Evolutionary conservation across 2,888 invertebrate genomes (phyloP).

Genomic region (Rhaphigaster nebulosa): DNA sequence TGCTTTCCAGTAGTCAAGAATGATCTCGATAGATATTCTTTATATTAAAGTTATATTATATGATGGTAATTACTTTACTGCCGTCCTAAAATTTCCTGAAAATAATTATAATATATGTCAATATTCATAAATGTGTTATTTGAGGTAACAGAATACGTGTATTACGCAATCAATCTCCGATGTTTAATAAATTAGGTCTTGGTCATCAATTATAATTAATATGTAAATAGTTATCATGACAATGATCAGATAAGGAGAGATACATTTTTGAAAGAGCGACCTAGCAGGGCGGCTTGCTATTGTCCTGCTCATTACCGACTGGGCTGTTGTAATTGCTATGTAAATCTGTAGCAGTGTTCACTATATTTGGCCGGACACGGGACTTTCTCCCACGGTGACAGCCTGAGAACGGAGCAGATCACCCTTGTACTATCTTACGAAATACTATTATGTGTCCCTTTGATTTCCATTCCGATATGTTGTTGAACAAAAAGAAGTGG

Average conservation of each 20-base stretch:
- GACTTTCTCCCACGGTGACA: slow-evolving; percentile 48
- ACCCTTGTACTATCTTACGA: slow-evolving; percentile 5
- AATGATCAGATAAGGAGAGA: slow-evolving; percentile 29
- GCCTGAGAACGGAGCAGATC: slow-evolving; percentile 54
- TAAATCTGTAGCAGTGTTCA: slow-evolving; percentile 48
- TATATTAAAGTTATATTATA: too few species aligned
- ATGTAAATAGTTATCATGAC: slow-evolving; percentile 21
- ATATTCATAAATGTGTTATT: too few species aligned
- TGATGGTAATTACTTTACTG: too few species aligned
- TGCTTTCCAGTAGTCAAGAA: too few species aligned
- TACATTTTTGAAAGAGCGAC: background rate
- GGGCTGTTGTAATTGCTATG: slow-evolving; percentile 51
- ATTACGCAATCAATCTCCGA: background rate
- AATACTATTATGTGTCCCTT: slow-evolving; percentile 6
- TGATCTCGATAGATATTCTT: too few species aligned
- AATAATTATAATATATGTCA: too few species aligned
- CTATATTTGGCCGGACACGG: slow-evolving; percentile 54
- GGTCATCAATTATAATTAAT: background rate
- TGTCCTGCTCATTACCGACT: slow-evolving; percentile 55
- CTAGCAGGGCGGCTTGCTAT: background rate
- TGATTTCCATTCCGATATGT: background rate
- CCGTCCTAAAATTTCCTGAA: too few species aligned
- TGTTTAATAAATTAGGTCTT: background rate
- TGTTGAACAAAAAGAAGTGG: background rate
- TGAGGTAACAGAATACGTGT: background rate